Conservation (phyloP, 2,888 invertebrate species). For the Vesta saturnalis region DNA sequence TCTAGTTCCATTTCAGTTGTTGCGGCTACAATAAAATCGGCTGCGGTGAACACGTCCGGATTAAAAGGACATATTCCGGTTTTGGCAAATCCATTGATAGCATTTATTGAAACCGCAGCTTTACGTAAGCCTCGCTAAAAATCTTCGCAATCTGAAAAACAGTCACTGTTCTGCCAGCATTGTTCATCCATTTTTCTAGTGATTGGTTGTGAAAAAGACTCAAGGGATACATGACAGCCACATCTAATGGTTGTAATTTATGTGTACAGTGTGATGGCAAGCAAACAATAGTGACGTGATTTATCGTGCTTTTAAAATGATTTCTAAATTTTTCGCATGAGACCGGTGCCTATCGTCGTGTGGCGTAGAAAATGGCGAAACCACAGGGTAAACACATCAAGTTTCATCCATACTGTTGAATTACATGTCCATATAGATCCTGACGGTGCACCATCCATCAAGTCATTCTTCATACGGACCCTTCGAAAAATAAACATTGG, state of each 20-base stretch:
- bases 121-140: background rate
- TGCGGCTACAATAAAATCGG: background rate
- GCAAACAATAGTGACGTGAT: background rate
- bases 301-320: background rate
- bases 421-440: background rate
- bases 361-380: no score
- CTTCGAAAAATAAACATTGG: no score
- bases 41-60: background rate
- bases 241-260: background rate
- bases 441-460: no score
- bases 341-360: background rate
- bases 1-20: background rate
- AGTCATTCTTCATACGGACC: no score
- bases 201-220: background rate
- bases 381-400: no score
- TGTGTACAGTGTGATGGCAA: constrained; percentile 5
- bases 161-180: background rate
- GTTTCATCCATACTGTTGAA: no score
- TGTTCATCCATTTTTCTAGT: constrained; percentile 2
- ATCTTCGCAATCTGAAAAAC: background rate
- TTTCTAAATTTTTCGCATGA: background rate
- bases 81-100: background rate
- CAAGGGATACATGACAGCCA: background rate
- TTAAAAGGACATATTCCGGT: background rate
- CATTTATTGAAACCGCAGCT: background rate